Evolutionary conservation across 2,113 vertebrate species (phyloP).

Genomic region (Cololabis saira): DNA sequence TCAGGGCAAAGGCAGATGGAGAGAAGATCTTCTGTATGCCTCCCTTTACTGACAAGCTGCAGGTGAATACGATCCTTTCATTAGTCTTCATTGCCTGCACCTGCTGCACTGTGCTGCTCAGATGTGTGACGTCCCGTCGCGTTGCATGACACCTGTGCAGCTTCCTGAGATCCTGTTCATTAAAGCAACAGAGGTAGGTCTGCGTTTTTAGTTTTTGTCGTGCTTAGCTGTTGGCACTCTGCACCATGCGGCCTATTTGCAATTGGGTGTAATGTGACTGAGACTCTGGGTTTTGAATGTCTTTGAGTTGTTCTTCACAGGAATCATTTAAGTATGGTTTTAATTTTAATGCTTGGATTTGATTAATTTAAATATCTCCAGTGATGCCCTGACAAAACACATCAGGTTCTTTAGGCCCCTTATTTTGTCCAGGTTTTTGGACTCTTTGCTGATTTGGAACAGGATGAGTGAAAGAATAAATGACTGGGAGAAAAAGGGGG

Average conservation of each 20-base stretch:
- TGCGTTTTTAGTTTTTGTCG: neutral
- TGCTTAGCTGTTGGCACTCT: too few species aligned
- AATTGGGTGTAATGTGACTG: too few species aligned
- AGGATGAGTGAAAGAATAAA: slow-evolving; percentile 8
- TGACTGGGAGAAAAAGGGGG: neutral
- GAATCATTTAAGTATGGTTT: slow-evolving; percentile 8
- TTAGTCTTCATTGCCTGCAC: slow-evolving; percentile 26
- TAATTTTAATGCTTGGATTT: slow-evolving; percentile 21
- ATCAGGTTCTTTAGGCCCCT: neutral
- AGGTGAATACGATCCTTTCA: slow-evolving; percentile 20
- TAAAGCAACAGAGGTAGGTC: neutral
- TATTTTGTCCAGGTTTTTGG: neutral
- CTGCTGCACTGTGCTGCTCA: slow-evolving; percentile 10
- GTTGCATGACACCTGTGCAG: neutral
- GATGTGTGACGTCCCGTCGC: neutral
- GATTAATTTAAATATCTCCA: slow-evolving; percentile 10
- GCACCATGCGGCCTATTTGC: too few species aligned
- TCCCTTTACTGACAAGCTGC: neutral
- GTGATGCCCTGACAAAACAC: neutral
- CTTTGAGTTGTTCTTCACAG: neutral
- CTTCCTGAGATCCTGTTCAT: neutral
- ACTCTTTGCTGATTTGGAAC: slow-evolving; percentile 6
- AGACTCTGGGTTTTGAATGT: neutral
- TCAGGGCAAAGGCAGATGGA: too few species aligned
- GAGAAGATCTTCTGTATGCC: too few species aligned